Conservation (phyloP, 2,888 invertebrate species). For the Erebia aethiops region DNA sequence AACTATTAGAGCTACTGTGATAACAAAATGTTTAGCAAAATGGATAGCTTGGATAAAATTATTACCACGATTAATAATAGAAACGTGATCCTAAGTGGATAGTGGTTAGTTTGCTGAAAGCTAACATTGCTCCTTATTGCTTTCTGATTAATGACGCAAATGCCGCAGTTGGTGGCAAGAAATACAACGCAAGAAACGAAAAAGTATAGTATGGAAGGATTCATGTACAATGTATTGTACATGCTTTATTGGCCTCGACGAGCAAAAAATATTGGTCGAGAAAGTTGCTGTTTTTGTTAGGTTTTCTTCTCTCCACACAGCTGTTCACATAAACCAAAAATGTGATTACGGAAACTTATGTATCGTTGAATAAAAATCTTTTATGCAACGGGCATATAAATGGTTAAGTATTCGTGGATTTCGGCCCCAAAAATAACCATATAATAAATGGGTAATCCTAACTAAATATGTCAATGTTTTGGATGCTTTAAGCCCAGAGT, state of each 20-base stretch:
- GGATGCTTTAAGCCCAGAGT: too few relatives aligned
- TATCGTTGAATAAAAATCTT: not conserved
- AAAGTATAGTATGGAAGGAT: constrained; percentile 51
- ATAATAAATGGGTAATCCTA: not conserved
- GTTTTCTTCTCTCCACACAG: constrained; percentile 2
- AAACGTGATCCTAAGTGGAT: constrained; percentile 50
- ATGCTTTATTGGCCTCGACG: constrained; percentile 6
- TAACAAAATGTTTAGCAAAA: not conserved
- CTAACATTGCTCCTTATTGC: constrained; percentile 66
- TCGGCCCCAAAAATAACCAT: not conserved
- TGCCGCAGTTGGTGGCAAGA: constrained; percentile 63
- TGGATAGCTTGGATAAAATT: constrained; percentile 18
- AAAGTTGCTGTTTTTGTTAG: not conserved
- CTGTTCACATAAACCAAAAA: not conserved
- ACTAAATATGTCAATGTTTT: not conserved
- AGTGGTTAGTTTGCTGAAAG: constrained; percentile 58
- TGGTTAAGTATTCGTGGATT: not conserved
- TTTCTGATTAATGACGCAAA: constrained; percentile 77
- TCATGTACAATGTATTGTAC: not conserved
- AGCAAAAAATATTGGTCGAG: constrained; percentile 1
- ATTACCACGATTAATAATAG: constrained; percentile 47
- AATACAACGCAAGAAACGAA: constrained; percentile 66
- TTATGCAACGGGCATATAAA: not conserved
- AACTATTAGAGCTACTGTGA: not conserved
- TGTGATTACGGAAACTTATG: not conserved